Percentiles rank a stretch among this genome's conserved stretches.
These are phyloP conservation scores for Melieria omissa DNA, from an alignment of 2,888 invertebrate species.

Conservation along the genomic window DNA sequence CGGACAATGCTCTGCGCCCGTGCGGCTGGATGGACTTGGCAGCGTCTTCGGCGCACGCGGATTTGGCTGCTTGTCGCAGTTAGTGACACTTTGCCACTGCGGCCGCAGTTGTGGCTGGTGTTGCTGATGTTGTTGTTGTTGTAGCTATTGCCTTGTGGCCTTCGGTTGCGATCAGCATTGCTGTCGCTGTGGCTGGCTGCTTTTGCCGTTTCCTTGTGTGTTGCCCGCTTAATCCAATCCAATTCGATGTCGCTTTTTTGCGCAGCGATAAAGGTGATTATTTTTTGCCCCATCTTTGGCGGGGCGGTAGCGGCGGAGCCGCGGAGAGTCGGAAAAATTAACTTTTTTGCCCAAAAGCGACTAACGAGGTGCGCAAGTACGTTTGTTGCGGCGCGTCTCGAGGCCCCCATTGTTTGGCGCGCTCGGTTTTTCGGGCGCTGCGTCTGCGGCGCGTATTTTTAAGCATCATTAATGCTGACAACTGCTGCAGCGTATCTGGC, in stretches of 20 bases:
- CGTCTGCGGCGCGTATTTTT: constrained; percentile 43
- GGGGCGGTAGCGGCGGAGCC: constrained; percentile 52
- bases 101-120: constrained; percentile 11
- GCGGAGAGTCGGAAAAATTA: constrained; percentile 47
- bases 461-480: constrained; percentile 61
- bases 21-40: not conserved
- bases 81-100: not conserved
- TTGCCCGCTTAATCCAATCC: constrained; percentile 44
- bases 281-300: constrained; percentile 35
- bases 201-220: constrained; percentile 1
- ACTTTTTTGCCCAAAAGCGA: constrained; percentile 45
- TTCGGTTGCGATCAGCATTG: not conserved
- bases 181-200: constrained; percentile 6
- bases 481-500: constrained; percentile 11
- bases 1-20: constrained; percentile 9
- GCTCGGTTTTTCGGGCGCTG: not conserved
- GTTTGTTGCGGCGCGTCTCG: constrained; percentile 9
- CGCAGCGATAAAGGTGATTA: constrained; percentile 42
- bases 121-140: constrained; percentile 44
- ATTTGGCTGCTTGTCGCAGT: no score
- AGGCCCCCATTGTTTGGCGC: not conserved
- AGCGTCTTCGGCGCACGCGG: no score
- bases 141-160: not conserved
- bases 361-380: constrained; percentile 60
- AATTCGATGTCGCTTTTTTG: constrained; percentile 47